These are phyloP conservation scores for Muscidifurax raptorellus DNA, from an alignment of 1,140 invertebrate genomes.

Conservation along the genomic window DNA sequence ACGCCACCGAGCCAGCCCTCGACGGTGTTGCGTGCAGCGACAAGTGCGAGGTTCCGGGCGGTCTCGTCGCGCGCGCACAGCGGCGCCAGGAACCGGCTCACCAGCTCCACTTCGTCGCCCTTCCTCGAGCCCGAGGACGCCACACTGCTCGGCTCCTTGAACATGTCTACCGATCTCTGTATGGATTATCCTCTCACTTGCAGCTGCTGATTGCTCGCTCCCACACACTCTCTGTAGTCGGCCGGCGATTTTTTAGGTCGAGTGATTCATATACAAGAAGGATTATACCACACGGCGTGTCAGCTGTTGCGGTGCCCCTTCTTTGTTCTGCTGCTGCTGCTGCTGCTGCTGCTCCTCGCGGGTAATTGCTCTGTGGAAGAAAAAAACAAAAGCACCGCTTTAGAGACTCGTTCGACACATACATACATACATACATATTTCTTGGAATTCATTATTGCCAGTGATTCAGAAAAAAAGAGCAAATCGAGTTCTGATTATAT, in stretches of 20 bases:
- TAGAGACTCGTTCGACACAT: constrained; percentile 15
- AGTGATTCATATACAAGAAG: constrained; percentile 46
- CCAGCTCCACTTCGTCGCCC: constrained; percentile 75
- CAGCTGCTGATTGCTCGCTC: constrained; percentile 1
- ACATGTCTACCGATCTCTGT: constrained; percentile 60
- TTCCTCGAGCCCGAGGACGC: constrained; percentile 60
- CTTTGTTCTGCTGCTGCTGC: constrained; percentile 29
- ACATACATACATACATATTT: not conserved
- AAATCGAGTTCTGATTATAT: not conserved
- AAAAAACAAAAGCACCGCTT: constrained; percentile 45
- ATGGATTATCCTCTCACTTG: constrained; percentile 32
- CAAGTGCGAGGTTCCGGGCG: constrained; percentile 76
- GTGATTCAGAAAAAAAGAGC: constrained; percentile 4
- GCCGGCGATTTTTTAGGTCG: constrained; percentile 38
- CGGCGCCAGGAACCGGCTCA: constrained; percentile 75
- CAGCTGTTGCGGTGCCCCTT: constrained; percentile 12
- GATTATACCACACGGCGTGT: constrained; percentile 29
- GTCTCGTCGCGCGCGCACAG: constrained; percentile 76
- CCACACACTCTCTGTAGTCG: not conserved
- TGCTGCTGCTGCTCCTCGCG: not conserved
- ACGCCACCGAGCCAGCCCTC: constrained; percentile 78
- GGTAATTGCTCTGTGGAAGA: constrained; percentile 31
- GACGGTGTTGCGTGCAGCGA: constrained; percentile 76
- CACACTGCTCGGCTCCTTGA: constrained; percentile 64
- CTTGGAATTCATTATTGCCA: constrained; percentile 34